Conservation (phyloP, 2,888 invertebrate genomes). For the Diarsia dahlii region DNA sequence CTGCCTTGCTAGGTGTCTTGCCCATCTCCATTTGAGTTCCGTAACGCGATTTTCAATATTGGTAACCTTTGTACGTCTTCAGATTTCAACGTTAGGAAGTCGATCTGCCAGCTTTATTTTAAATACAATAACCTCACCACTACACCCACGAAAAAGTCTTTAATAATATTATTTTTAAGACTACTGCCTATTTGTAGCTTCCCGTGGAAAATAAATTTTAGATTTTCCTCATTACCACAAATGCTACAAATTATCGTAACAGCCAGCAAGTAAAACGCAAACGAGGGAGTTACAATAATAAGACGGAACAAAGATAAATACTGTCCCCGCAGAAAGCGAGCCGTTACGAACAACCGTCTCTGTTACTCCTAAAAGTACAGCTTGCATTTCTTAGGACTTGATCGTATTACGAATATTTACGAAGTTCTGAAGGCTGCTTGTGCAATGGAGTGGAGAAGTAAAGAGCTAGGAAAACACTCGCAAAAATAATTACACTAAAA, state of each 20-base stretch:
- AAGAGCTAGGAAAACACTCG: background rate
- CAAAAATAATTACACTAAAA: background rate
- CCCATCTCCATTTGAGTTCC: no score
- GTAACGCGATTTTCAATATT: no score
- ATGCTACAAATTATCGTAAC: background rate
- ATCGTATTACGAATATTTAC: constrained; percentile 4
- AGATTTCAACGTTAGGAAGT: no score
- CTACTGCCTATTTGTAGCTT: background rate
- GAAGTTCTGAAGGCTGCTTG: background rate
- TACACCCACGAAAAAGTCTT: no score
- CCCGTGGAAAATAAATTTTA: no score
- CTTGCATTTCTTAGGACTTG: constrained; percentile 16
- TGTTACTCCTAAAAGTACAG: constrained; percentile 6
- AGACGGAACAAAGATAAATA: constrained; percentile 11
- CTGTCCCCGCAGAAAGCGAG: background rate
- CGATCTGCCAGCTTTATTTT: no score
- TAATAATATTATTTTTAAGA: background rate
- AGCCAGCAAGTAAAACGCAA: constrained; percentile 5
- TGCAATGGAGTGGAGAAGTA: background rate
- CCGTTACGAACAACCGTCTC: constrained; percentile 8
- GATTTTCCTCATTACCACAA: no score
- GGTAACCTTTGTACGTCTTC: no score
- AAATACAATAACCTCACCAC: no score
- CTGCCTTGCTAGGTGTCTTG: no score
- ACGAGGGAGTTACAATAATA: background rate